Percentiles rank a stretch among this genome's conserved stretches.
Conservation (phyloP, 2,113 vertebrate species). For the Machaerirhynchus nigripectus region DNA sequence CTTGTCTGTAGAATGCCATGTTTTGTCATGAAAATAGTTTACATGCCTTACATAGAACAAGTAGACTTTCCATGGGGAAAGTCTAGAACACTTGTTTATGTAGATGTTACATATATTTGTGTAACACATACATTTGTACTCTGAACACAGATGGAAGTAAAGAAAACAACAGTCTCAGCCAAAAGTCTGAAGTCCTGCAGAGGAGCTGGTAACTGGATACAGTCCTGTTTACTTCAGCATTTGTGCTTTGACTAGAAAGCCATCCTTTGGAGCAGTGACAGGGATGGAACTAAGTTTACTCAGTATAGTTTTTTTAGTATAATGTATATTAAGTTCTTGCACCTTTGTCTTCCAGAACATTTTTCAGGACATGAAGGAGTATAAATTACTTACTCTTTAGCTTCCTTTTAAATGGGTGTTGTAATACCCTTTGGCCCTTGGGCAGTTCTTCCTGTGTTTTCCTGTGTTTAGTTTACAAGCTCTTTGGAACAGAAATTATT, state of each 20-base stretch:
- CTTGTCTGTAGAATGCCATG: background rate
- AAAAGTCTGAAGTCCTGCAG: background rate
- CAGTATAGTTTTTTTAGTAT: background rate
- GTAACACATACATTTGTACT: background rate
- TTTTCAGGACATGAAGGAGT: background rate
- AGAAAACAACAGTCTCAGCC: background rate
- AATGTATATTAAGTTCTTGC: background rate
- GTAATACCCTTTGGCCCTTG: background rate
- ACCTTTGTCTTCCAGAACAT: background rate
- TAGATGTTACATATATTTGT: background rate
- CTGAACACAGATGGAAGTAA: background rate
- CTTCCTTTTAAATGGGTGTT: background rate
- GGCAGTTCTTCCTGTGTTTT: background rate
- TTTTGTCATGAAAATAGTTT: background rate
- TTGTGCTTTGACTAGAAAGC: background rate
- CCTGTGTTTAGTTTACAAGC: background rate
- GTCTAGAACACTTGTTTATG: background rate
- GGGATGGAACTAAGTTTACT: background rate
- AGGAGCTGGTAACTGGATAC: background rate
- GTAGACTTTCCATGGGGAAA: background rate
- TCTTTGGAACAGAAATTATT: background rate
- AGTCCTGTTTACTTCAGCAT: background rate
- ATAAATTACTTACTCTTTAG: background rate
- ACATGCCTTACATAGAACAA: background rate
- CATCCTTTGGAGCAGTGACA: background rate